Base-by-base conservation (phyloP, 2,113 vertebrate genomes). In the Cettia cetti region DNA sequence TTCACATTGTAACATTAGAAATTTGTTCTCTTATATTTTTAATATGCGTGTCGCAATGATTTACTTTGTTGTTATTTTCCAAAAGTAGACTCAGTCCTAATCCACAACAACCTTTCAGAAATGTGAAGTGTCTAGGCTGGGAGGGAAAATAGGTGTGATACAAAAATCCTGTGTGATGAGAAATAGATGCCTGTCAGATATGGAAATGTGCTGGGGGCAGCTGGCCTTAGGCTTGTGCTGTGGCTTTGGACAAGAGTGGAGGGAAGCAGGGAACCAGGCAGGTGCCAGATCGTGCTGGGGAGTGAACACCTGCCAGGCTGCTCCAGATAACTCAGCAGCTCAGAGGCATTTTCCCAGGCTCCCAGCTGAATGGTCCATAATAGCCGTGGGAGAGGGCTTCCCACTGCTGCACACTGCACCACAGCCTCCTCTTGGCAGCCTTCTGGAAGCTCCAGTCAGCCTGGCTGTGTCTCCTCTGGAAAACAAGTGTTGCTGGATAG, bases 331-430 rank as follows among this genome's bases (percentile, higher is more conserved):
- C 95, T 98, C 97, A 84, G 97, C 97, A 94, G 96, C 97, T 98
- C 96, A 93, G 94, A 98, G 98, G 98, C 98, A 96, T 98, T 99
- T 99, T 99, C 98, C 98, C 98, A 99, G 98, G 98, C 98, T 98
- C 97, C 96, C 97, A 97, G 96, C 94, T 98, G 97, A 98, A 98
- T 96, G 97, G 97, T 98, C 97, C 96, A 64, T 98, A 98, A 97
- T 96, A 98, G 98, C 98, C 96, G 94, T 98, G 98, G 98, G 98
- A 99, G 98, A 98, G 97, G 97, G 97, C 98, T 98, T 98, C 98
- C 97, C 91, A 95, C 95, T 94, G 90, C 97, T 98, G 92, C 90
- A 68, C 60, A 49, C 97, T 82, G 92, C 97, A 97, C 98, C 98
- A 95, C 98, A 98, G 97, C 98, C 96, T 97, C 98, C 96, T 96